Conservation (phyloP, 1,140 invertebrate genomes). For the Oppia nitens region DNA sequence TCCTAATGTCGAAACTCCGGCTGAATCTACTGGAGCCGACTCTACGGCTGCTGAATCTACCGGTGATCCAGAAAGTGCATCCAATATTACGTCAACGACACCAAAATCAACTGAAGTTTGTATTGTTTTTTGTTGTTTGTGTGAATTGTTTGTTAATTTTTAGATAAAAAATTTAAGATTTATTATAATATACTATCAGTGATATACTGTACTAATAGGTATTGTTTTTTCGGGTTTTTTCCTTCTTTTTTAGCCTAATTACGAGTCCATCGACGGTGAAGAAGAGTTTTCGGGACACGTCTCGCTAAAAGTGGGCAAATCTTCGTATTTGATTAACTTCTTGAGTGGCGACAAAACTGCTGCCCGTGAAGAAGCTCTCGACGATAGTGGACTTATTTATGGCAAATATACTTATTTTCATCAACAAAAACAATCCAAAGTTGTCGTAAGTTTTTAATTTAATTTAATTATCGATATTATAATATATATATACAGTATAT, state of each 20-base stretch:
- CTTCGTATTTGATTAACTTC: conserved; percentile 9
- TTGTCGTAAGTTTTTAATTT: conserved; percentile 10
- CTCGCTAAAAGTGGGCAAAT: conserved; percentile 9
- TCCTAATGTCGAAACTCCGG: neutral
- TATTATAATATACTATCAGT: too few species aligned
- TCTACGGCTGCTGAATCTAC: neutral
- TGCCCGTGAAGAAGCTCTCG: conserved; percentile 5
- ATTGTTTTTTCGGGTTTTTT: too few species aligned
- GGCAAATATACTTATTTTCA: neutral
- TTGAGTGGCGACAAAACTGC: conserved; percentile 4
- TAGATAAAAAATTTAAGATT: too few species aligned
- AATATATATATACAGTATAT: too few species aligned
- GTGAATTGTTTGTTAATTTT: too few species aligned
- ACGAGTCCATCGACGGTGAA: conserved; percentile 12
- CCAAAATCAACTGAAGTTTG: too few species aligned
- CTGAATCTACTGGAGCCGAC: neutral
- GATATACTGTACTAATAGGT: too few species aligned
- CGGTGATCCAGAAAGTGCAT: neutral
- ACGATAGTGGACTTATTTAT: neutral
- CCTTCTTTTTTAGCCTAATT: conserved; percentile 1
- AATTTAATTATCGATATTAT: too few species aligned
- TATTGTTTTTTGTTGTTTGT: too few species aligned
- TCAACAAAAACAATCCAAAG: neutral
- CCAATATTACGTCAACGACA: neutral
- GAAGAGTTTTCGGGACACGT: conserved; percentile 11